phyloP scores from a whole-genome alignment of 2,113 vertebrate species.

The Hydropotes inermis region DNA sequence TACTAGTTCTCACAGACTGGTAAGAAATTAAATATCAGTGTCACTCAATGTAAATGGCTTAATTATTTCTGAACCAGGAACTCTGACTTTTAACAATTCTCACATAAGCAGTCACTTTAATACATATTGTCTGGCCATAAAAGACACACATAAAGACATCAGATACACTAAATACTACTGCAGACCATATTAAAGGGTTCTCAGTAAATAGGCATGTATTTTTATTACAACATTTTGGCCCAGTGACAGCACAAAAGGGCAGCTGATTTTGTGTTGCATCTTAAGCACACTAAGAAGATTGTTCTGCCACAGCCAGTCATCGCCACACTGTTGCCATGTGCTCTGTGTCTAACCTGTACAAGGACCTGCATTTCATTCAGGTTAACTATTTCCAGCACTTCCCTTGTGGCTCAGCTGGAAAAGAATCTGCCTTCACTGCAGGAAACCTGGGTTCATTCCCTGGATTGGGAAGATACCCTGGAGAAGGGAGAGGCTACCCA shows the following conservation, averaged over 20 bases:
- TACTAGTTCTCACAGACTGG: neutral
- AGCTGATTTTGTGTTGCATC: neutral
- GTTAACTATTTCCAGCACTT: too few relatives aligned
- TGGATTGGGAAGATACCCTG: too few relatives aligned
- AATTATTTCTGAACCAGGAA: neutral
- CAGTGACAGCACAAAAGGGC: neutral
- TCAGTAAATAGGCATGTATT: neutral
- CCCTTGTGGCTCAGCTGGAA: too few relatives aligned
- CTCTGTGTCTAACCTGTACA: neutral
- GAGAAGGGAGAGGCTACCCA: too few relatives aligned
- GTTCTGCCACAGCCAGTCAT: accelerated
- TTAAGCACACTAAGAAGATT: neutral
- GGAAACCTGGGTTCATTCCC: too few relatives aligned
- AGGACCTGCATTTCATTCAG: neutral
- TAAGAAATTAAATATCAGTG: neutral
- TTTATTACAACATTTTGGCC: neutral
- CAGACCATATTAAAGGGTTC: neutral
- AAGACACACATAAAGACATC: neutral
- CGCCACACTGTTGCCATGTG: neutral
- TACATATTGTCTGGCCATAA: neutral
- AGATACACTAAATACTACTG: neutral
- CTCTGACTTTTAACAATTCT: neutral
- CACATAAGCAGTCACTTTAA: neutral
- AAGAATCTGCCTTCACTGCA: too few relatives aligned
- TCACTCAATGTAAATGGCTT: neutral